Base-by-base conservation (phyloP, 2,113 vertebrate genomes). In the Cynocephalus volans region DNA sequence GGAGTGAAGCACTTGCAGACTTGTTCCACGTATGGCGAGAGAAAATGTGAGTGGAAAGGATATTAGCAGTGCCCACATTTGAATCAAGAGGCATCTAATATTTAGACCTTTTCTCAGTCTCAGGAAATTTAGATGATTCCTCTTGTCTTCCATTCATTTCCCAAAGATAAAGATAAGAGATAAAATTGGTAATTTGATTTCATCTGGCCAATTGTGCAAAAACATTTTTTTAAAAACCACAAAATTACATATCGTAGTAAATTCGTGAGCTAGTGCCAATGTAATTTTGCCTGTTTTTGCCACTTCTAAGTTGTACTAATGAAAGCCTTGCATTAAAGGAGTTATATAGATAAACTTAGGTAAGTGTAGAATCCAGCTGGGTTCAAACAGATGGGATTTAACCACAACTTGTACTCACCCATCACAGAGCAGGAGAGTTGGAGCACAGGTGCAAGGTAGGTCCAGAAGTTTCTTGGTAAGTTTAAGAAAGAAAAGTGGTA, bases 361-460 rank as follows among this genome's bases (percentile, higher is more conserved):
- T 96, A 96, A 96, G 90, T 97, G 84, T 70, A 96, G 86, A 96
- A 14, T 67, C 87, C 87, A 72, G 24, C 67, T 93, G 21, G 26
- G 70, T 67, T 95, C 48, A 60, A 11, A 89, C 88, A 97, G 95
- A 93, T 96, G 77, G 69, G 31, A 41, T 93, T 89, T 83, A 94
- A 75, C 65, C 36, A 65, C n/a, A 76, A 45, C 33, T 58, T 93
- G 69, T 10, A 8, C 3, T n/a, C 31, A 15, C 56, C 28, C 10
- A 54, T 86, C 83, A 80, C 23, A 8, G 45, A 58, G 50, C 19
- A 19, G 6, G 23, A 50, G 52, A 48, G 8, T 28, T 24, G 10
- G 21, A 45, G 41, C 62, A 95, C 73, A 90, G 93, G 87, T 96
- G 54, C 0, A 2, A 36, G 14, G 31, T 52, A 76, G 10, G 26